phyloP scores from a whole-genome alignment of 2,797 vertebrate genomes.

The Rhinophrynus dorsalis region DNA sequence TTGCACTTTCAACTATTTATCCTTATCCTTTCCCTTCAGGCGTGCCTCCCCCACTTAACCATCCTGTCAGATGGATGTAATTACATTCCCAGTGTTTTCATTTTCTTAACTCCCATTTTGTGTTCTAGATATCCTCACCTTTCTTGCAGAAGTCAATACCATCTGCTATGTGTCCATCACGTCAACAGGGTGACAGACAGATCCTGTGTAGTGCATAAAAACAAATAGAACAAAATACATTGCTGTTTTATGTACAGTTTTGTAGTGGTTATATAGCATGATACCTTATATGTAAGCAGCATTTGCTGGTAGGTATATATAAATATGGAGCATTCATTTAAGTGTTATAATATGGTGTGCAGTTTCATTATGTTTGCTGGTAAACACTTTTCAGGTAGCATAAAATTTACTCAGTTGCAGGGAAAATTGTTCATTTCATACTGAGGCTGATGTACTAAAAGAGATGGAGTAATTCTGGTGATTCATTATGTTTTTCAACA shows the following conservation, averaged over 20 bases:
- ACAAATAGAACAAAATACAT: not conserved
- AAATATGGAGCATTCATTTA: no score
- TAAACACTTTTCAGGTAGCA: no score
- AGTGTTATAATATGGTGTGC: no score
- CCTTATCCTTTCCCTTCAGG: slow-evolving; percentile 46
- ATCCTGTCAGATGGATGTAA: slow-evolving; percentile 48
- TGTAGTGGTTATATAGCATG: no score
- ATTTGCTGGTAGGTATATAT: no score
- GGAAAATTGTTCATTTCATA: no score
- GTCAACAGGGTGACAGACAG: slow-evolving; percentile 27
- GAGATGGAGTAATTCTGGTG: no score
- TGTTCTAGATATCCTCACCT: slow-evolving; percentile 39
- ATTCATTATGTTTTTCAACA: no score
- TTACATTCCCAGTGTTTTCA: slow-evolving; percentile 46
- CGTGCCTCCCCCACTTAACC: slow-evolving; percentile 48
- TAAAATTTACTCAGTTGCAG: no score
- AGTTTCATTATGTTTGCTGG: no score
- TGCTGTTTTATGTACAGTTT: not conserved
- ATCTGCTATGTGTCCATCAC: slow-evolving; percentile 41
- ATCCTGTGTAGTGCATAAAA: slow-evolving; percentile 25
- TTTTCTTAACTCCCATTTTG: slow-evolving; percentile 45
- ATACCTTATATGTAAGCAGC: no score
- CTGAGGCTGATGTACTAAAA: no score
- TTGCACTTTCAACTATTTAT: slow-evolving; percentile 35
- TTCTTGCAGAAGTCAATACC: slow-evolving; percentile 40